Evolutionary conservation across 1,140 invertebrate species (phyloP).

Genomic region (Dreissena polymorpha): DNA sequence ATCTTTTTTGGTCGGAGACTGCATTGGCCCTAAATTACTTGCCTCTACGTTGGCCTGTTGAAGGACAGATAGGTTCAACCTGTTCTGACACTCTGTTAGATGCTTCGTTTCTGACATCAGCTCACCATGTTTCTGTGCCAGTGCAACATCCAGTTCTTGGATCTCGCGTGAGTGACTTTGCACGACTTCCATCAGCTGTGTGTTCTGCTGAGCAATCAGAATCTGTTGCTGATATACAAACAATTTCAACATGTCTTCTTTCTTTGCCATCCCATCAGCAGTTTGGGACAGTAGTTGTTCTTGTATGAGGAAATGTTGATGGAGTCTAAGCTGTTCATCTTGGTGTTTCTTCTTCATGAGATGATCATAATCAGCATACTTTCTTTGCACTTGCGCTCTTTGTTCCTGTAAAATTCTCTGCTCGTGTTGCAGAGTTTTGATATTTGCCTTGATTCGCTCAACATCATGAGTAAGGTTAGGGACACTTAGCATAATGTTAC

Average conservation of each 20-base stretch:
- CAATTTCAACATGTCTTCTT: constrained; percentile 33
- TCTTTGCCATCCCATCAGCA: background rate
- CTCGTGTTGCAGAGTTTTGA: background rate
- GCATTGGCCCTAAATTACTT: background rate
- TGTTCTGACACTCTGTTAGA: constrained; percentile 3
- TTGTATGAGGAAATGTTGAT: constrained; percentile 41
- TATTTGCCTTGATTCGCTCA: background rate
- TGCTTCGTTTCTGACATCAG: background rate
- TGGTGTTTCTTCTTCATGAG: constrained; percentile 20
- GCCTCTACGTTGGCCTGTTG: background rate
- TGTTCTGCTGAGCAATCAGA: constrained; percentile 30
- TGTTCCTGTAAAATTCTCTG: background rate
- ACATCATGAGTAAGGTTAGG: background rate
- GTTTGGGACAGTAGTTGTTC: constrained; percentile 11
- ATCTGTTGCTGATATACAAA: constrained; percentile 48
- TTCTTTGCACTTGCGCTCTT: background rate
- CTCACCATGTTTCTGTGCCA: background rate
- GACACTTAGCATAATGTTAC: too few species aligned
- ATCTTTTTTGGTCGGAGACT: constrained; percentile 22
- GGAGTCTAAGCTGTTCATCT: constrained; percentile 28
- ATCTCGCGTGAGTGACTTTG: background rate
- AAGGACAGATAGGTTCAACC: background rate
- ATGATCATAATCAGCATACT: background rate
- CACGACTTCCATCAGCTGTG: background rate
- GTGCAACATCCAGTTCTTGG: background rate